Conservation (phyloP, 2,888 invertebrate species). For the Clostera curtula region DNA sequence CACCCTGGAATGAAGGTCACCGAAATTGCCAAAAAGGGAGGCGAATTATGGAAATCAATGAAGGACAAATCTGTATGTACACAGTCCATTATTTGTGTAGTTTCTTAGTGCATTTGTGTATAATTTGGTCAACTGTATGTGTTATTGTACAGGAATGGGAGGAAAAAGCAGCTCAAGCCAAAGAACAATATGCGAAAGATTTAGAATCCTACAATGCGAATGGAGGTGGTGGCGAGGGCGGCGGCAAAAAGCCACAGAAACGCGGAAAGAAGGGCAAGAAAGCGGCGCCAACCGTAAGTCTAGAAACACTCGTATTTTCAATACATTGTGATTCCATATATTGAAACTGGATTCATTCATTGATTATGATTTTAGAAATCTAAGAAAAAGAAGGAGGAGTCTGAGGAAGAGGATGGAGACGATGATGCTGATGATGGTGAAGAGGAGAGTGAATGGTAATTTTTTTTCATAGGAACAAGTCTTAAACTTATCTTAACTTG, state of each 20-base stretch:
- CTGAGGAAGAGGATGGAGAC: slow-evolving; percentile 77
- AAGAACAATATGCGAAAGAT: slow-evolving; percentile 90
- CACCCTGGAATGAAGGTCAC: slow-evolving; percentile 94
- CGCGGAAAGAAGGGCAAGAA: slow-evolving; percentile 74
- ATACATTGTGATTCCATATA: too few relatives aligned
- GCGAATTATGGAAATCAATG: slow-evolving; percentile 95
- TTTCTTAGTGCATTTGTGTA: too few relatives aligned
- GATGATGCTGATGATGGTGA: slow-evolving; percentile 80
- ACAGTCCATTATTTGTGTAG: too few relatives aligned
- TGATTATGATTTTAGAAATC: slow-evolving; percentile 41
- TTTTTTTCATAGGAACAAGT: too few relatives aligned
- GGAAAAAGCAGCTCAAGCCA: slow-evolving; percentile 88
- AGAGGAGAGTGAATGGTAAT: too few relatives aligned
- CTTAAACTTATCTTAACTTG: too few relatives aligned
- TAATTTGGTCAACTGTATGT: slow-evolving; percentile 5
- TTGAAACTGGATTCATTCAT: not conserved
- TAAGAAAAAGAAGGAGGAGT: slow-evolving; percentile 78
- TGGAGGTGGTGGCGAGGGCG: slow-evolving; percentile 77
- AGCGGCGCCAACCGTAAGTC: slow-evolving; percentile 59
- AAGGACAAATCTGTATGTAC: slow-evolving; percentile 87
- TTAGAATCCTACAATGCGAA: slow-evolving; percentile 92
- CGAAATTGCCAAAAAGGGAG: slow-evolving; percentile 95
- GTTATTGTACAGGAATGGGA: slow-evolving; percentile 86
- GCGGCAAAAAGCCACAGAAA: slow-evolving; percentile 71
- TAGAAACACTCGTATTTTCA: too few relatives aligned